Percentiles rank a stretch among this genome's conserved stretches.
Evolutionary conservation across 1,140 invertebrate species (phyloP).

Genomic region (Drosophila elegans): DNA sequence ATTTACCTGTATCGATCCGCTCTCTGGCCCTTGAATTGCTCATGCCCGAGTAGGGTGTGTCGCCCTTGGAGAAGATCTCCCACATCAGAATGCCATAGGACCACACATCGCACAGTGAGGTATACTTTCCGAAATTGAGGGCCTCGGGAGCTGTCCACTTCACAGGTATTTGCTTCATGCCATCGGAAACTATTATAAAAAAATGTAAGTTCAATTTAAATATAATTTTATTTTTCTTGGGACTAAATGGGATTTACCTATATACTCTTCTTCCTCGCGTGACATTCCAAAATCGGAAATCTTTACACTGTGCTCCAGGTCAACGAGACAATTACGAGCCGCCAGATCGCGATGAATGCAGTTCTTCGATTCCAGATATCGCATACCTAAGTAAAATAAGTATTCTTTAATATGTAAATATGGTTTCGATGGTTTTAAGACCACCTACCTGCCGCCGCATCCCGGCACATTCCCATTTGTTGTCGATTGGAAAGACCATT

Average conservation of each 20-base stretch:
- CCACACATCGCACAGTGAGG: conserved; percentile 99
- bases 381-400: conserved; percentile 88
- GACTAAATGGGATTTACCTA: conserved; percentile 76
- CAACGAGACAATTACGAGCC: conserved; percentile 94
- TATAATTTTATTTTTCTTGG: neutral
- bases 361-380: conserved; percentile 97
- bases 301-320: conserved; percentile 94
- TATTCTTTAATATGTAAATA: neutral
- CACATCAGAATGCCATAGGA: conserved; percentile 98
- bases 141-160: conserved; percentile 99
- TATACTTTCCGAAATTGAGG: conserved; percentile 97
- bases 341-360: conserved; percentile 98
- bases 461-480: conserved; percentile 95
- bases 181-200: conserved; percentile 91
- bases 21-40: conserved; percentile 96
- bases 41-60: conserved; percentile 97
- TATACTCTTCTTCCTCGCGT: conserved; percentile 98
- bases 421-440: neutral
- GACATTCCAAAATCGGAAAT: conserved; percentile 99
- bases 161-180: conserved; percentile 99
- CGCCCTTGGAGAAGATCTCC: conserved; percentile 98
- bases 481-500: conserved; percentile 89
- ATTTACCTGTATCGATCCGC: conserved; percentile 95
- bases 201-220: neutral
- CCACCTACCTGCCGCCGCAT: conserved; percentile 92